Base-by-base conservation (phyloP, 2,113 vertebrate genomes). In the Coryphaenoides rupestris region DNA sequence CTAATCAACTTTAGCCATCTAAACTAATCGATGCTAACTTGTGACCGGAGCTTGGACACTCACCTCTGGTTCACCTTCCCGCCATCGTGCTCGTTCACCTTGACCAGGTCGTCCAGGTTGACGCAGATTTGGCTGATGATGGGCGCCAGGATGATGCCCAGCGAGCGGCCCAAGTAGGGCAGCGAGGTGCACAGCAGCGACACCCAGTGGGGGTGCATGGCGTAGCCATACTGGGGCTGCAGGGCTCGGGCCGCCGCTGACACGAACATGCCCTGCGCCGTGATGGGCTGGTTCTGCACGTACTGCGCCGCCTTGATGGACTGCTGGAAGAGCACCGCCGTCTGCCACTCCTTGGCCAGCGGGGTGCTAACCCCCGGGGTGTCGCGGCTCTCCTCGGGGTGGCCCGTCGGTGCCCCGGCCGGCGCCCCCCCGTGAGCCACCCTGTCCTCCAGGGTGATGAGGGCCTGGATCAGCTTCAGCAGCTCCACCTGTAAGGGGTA, bases 191-290 rank as follows among this genome's bases (percentile, higher is more conserved):
- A 95, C 77, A 99, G 91, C 76, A 98, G 81, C 2, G 86, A 87
- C 46, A 98, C 95, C 97, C 97, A 99, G 15, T 94, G 89, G 0
- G 95, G 93, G 77, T 99, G 97, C 95, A 99, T 96, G 21, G 92
- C 89, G 0, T 94, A 94, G 56, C 96, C 94, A 0, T 97, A 96
- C 69, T 95, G 93, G 0, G 96, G 94, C 76, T 95, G 94, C 66
- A 99, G 84, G 10, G 95, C 94, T 45, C 92, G 80, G 15, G 95
- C 92, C 47, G 95, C 96, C 0, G 96, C 96, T 0, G 94, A 93
- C 12, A 98, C 95, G 33, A 99, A 97, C 75, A 98, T 87, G 0
- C 96, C 96, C 74, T 99, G 97, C 0, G 95, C 93, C 0, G 95
- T 96, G 81, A 99, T 95, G 1, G 94, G 93, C 28, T 98, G 96